Evolutionary conservation across 2,113 vertebrate genomes (phyloP).

Genomic region (Potamarius usumacintae): DNA sequence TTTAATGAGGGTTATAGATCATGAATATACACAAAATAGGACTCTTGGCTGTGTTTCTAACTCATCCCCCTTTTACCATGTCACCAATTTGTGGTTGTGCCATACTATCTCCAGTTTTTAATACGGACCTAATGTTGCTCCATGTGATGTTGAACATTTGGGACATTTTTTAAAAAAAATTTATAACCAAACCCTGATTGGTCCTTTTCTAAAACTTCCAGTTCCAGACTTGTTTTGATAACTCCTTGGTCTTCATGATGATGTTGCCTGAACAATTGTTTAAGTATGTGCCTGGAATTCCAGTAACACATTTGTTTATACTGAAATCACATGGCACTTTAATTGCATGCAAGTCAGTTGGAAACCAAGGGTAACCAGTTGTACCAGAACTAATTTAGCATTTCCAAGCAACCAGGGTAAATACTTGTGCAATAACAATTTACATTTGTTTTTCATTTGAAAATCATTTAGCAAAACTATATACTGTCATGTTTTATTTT

Average conservation of each 20-base stretch:
- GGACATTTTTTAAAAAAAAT: not conserved
- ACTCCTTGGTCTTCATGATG: not conserved
- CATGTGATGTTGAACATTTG: not conserved
- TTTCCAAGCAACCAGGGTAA: not conserved
- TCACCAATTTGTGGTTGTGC: not conserved
- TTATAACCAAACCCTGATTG: not conserved
- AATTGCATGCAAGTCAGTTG: not conserved
- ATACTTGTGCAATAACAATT: not conserved
- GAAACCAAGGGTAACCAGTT: not conserved
- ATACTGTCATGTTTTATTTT: not conserved
- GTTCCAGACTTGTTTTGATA: not conserved
- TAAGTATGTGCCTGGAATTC: not conserved
- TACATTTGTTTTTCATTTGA: not conserved
- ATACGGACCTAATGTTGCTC: not conserved
- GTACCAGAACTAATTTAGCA: not conserved
- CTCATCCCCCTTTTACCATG: not conserved
- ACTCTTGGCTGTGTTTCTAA: not conserved
- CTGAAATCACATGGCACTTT: not conserved
- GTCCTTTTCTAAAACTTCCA: not conserved
- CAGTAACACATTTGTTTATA: not conserved
- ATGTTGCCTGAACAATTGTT: not conserved
- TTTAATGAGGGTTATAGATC: not conserved
- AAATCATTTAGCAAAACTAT: not conserved
- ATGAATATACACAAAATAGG: not conserved
- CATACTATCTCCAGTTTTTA: not conserved